These are phyloP conservation scores for Halichoeres trimaculatus DNA, from an alignment of 2,113 vertebrate species.

Conservation along the genomic window DNA sequence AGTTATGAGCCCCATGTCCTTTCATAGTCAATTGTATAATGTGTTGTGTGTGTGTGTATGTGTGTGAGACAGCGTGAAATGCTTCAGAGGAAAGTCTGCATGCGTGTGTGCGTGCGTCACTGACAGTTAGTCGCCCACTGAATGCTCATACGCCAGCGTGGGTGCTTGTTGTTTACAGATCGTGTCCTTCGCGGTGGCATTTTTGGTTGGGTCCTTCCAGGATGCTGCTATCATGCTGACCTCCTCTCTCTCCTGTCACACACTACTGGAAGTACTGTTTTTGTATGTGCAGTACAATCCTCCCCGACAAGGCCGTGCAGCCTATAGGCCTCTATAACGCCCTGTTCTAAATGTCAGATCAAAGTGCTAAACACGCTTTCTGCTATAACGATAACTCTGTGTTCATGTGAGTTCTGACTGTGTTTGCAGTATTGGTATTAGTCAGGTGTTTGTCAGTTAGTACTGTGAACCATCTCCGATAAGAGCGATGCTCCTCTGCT, in stretches of 20 bases:
- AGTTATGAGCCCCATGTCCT: slow-evolving; percentile 83
- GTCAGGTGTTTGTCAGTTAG: slow-evolving; percentile 55
- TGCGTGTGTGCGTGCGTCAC: slow-evolving; percentile 24
- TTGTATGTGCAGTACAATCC: slow-evolving; percentile 40
- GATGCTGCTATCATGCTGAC: slow-evolving; percentile 77
- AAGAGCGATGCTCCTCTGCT: slow-evolving; percentile 63
- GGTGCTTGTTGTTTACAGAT: slow-evolving; percentile 71
- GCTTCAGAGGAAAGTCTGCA: slow-evolving; percentile 46
- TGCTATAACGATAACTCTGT: not conserved
- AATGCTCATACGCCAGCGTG: slow-evolving; percentile 63
- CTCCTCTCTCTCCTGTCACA: slow-evolving; percentile 67
- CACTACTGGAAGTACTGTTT: slow-evolving; percentile 67
- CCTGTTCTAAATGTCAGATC: slow-evolving; percentile 12
- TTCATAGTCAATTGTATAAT: slow-evolving; percentile 83
- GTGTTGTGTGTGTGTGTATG: slow-evolving; percentile 61
- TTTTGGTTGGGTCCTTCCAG: slow-evolving; percentile 74
- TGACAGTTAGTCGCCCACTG: slow-evolving; percentile 64
- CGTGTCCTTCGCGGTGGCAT: slow-evolving; percentile 67
- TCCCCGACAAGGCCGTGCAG: slow-evolving; percentile 28
- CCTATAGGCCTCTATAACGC: not conserved
- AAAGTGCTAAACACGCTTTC: slow-evolving; percentile 11
- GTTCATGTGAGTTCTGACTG: slow-evolving; percentile 10
- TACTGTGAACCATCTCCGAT: slow-evolving; percentile 56
- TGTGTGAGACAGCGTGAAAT: slow-evolving; percentile 40
- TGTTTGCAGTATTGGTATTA: slow-evolving; percentile 14